Base-by-base conservation (phyloP, 2,797 vertebrate genomes). In the Notamacropus eugenii region DNA sequence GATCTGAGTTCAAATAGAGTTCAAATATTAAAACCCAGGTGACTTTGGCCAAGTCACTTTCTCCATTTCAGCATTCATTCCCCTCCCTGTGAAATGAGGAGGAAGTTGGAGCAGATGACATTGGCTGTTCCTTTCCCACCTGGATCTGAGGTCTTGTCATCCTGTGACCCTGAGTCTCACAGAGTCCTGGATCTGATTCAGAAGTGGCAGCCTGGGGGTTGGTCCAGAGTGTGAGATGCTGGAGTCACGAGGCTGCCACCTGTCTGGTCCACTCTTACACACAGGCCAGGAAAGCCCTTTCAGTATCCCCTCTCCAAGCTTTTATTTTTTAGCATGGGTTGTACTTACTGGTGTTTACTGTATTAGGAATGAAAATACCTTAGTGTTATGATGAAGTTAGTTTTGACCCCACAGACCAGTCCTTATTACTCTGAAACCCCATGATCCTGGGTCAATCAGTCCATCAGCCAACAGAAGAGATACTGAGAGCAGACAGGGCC, bases 401-500 rank as follows among this genome's bases (percentile, higher is more conserved):
- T n/a, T n/a, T 1, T 1, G 62, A 4, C 31, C 34, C 5, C 62
- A 67, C 34, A 62, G 11, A 12, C 58, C 11, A 14, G 34, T 67
- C 62, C 34, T 67, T n/a, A 5, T 67, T 67, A 67, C 67, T 82
- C 16, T 40, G 19, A 22, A 40, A 22, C 22, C 19, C 67, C 2
- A 24, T 2, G 40, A 22, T 82, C 19, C 19, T 46, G 22, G 27
- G 40, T 11, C 34, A 3, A 1, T 13, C 28, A 56, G 10, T 56
- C 67, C 55, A 1, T 2, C 22, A 56, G 9, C 91, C 91, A 54
- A 1, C 2, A 40, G 22, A 16, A 46, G 34, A 90, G 29, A 58
- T 31, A 28, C 5, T 27, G 16, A 13, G 12, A 0, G 0, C 0
- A 6, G 34, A 4, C 50, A 0, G 0, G 0, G 50, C 54, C 82